Conservation (phyloP, 1,140 invertebrate species). For the Muscidifurax raptorellus region DNA sequence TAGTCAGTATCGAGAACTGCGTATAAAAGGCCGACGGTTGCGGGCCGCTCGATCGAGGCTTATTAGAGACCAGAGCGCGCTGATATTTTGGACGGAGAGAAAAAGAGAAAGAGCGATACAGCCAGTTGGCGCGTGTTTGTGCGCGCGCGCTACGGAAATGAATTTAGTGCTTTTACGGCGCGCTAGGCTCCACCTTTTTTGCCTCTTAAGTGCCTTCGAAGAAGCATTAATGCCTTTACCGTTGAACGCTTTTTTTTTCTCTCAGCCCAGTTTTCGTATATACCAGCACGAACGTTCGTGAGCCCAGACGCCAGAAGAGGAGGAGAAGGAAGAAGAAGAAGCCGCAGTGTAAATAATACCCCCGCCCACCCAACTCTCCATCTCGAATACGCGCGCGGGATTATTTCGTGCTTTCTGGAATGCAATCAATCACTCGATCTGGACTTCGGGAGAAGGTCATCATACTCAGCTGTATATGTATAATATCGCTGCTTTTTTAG, state of each 20-base stretch:
- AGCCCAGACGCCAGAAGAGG: background rate
- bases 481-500: background rate
- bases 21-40: background rate
- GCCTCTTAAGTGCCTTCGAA: constrained; percentile 11
- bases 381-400: background rate
- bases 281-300: background rate
- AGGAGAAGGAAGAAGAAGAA: background rate
- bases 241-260: constrained; percentile 13
- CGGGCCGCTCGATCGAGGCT: background rate
- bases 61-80: background rate
- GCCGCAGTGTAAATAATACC: constrained; percentile 2
- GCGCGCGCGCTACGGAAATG: background rate
- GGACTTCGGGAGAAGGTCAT: background rate
- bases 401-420: constrained; percentile 27
- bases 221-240: constrained; percentile 16
- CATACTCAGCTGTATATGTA: background rate
- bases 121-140: background rate
- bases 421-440: constrained; percentile 34
- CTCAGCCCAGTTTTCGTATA: background rate
- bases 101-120: background rate
- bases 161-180: background rate
- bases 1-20: background rate
- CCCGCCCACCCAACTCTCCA: background rate
- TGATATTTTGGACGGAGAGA: background rate
- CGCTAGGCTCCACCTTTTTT: background rate